phyloP scores from a whole-genome alignment of 2,797 vertebrate genomes.

The Columba guinea region DNA sequence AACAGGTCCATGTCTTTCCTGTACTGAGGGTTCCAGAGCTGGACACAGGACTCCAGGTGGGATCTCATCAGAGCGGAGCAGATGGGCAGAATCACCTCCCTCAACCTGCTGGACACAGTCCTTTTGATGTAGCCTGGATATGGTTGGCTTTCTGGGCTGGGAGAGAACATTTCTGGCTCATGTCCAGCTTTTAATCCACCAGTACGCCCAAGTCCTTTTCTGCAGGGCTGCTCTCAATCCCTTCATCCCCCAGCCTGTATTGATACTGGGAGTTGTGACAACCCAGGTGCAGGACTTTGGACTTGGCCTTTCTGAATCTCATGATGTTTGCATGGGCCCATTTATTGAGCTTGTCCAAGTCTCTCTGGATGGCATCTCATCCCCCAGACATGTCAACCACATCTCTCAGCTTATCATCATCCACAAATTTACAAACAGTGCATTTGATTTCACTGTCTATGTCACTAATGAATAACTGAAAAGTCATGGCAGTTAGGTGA shows the following conservation, averaged over 20 bases:
- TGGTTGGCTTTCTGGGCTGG: neutral
- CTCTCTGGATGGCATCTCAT: too few relatives aligned
- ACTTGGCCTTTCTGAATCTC: too few relatives aligned
- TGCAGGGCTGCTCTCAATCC: too few relatives aligned
- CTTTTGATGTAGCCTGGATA: neutral
- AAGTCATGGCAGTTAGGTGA: neutral
- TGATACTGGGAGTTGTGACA: too few relatives aligned
- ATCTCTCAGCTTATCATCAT: neutral
- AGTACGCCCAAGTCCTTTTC: neutral
- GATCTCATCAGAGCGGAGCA: accelerated
- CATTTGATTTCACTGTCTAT: neutral
- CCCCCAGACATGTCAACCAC: too few relatives aligned
- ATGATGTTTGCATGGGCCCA: too few relatives aligned
- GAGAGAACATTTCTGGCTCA: neutral
- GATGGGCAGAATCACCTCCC: neutral
- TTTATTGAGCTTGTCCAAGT: too few relatives aligned
- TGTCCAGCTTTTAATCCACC: neutral
- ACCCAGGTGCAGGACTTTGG: too few relatives aligned
- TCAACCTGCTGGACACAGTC: accelerated
- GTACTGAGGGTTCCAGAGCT: neutral
- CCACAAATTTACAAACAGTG: neutral
- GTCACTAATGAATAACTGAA: neutral
- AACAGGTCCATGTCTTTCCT: neutral
- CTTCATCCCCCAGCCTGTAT: too few relatives aligned
- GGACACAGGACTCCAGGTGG: neutral